Conservation (phyloP, 1,140 invertebrate species). For the Drosophila sp. region DNA sequence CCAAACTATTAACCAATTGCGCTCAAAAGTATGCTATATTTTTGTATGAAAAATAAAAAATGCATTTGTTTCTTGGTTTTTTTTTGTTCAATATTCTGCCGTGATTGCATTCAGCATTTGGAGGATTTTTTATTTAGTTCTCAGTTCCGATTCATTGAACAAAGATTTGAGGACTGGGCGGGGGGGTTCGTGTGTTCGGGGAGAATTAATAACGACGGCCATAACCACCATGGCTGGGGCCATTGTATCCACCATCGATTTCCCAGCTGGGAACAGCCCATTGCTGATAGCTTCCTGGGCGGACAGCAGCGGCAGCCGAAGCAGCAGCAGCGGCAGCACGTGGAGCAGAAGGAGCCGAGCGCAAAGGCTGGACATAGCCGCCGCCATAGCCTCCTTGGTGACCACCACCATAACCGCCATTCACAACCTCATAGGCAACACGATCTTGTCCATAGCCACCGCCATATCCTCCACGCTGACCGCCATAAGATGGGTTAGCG, state of each 20-base stretch:
- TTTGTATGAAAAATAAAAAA: constrained; percentile 6
- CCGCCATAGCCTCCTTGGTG: constrained; percentile 23
- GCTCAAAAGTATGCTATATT: constrained; percentile 65
- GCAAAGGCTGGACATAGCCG: constrained; percentile 25
- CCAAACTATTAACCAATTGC: constrained; percentile 3
- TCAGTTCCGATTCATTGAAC: constrained; percentile 44
- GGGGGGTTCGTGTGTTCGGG: not conserved
- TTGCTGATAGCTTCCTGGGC: constrained; percentile 44
- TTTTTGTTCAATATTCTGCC: constrained; percentile 64
- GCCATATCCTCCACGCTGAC: constrained; percentile 37
- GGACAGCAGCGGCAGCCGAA: constrained; percentile 36
- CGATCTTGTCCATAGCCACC: constrained; percentile 19
- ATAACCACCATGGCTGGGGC: constrained; percentile 13
- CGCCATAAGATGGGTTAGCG: constrained; percentile 44
- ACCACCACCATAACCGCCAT: constrained; percentile 19
- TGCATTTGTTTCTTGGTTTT: constrained; percentile 25
- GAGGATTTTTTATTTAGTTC: constrained; percentile 34
- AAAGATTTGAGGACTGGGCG: constrained; percentile 19
- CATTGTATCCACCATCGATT: constrained; percentile 45
- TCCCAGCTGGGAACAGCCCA: constrained; percentile 43
- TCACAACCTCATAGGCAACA: constrained; percentile 48
- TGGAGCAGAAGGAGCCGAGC: constrained; percentile 18
- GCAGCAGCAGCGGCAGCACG: constrained; percentile 51
- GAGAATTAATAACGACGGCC: constrained; percentile 46
- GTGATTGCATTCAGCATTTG: constrained; percentile 32